Evolutionary conservation across 2,888 invertebrate species (phyloP).

Genomic region (Unio pictorum): DNA sequence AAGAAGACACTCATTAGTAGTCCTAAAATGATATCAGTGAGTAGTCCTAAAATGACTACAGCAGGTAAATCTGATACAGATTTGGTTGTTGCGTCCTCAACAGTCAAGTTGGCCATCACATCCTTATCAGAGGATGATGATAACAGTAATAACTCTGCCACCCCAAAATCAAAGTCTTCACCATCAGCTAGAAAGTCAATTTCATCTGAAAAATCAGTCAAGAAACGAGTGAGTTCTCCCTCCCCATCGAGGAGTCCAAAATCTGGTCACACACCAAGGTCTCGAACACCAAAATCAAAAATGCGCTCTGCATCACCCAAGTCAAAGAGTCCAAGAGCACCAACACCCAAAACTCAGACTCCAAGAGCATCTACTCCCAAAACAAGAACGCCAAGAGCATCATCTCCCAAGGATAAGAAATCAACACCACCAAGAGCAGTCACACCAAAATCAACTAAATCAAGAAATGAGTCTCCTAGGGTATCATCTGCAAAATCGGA

Average conservation of each 20-base stretch:
- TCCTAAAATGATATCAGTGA: no score
- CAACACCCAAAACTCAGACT: slow-evolving; percentile 12
- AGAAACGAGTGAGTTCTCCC: slow-evolving; percentile 34
- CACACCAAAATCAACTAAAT: slow-evolving; percentile 7
- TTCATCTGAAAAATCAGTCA: slow-evolving; percentile 13
- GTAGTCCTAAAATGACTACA: no score
- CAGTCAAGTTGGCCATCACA: no score
- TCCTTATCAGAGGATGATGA: no score
- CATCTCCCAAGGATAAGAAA: slow-evolving; percentile 4
- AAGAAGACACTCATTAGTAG: no score
- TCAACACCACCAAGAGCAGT: slow-evolving; percentile 11
- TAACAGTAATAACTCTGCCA: not conserved
- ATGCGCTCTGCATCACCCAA: not conserved
- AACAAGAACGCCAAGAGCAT: slow-evolving; percentile 3
- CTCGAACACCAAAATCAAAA: slow-evolving; percentile 29
- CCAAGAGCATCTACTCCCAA: slow-evolving; percentile 24
- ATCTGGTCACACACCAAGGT: slow-evolving; percentile 28
- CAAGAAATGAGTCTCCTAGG: slow-evolving; percentile 8
- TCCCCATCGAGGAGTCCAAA: slow-evolving; percentile 25
- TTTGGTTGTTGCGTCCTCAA: no score
- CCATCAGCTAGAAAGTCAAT: slow-evolving; percentile 3
- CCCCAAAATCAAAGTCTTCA: not conserved
- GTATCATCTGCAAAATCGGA: slow-evolving; percentile 7
- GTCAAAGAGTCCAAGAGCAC: slow-evolving; percentile 11
- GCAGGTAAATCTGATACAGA: no score